Evolutionary conservation across 2,888 invertebrate genomes (phyloP), one percentile per base, ranked within the genome.

Genomic region (Panzeria rudis): DNA sequence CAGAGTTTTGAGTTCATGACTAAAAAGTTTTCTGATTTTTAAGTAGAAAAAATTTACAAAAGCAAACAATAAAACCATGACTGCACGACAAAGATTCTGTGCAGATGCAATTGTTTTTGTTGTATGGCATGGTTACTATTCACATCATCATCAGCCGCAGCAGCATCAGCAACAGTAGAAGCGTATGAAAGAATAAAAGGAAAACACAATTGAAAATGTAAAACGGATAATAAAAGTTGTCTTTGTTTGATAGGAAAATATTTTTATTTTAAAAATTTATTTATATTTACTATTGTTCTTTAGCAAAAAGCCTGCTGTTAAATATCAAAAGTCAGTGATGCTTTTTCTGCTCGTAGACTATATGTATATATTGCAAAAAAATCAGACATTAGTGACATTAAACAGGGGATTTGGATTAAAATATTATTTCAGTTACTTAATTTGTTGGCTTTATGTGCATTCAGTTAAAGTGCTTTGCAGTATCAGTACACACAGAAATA

Each of bases 1-100:
- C 47, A 64, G 44, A 47, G 35, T 72, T 64, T 79, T 79, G 44
- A 72, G 72, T 79, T 79, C 72, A 72, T 72, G 79, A 56, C 54
- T 44, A 79, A 17, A 64, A 32, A 64, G 13, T 38, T 1, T 62
- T 61, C 8, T 3, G 20, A 32, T 59, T 62, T 78, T 25, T 32
- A 62, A 64, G n/a, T 59, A 9, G 38, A 29, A n/a, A 29, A 52
- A 6, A 73, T 41, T 41, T 29, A 4, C 35, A 35, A 35, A 35
- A 29, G 9, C 6, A 20, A 59, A 15, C 13, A 44, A 66, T 3
- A 71, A 71, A 38, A 20, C 38, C 15, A 20, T 35, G 66, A 62
- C 54, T 41, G 35, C 29, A 71, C 23, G 44, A 59, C 41, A 47
- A 20, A 23, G 41, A 73, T 68, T 66, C 52, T 41, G 17, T 47